These are phyloP conservation scores for Empidonax alnorum DNA, from an alignment of 2,113 vertebrate genomes.

Conservation along the genomic window DNA sequence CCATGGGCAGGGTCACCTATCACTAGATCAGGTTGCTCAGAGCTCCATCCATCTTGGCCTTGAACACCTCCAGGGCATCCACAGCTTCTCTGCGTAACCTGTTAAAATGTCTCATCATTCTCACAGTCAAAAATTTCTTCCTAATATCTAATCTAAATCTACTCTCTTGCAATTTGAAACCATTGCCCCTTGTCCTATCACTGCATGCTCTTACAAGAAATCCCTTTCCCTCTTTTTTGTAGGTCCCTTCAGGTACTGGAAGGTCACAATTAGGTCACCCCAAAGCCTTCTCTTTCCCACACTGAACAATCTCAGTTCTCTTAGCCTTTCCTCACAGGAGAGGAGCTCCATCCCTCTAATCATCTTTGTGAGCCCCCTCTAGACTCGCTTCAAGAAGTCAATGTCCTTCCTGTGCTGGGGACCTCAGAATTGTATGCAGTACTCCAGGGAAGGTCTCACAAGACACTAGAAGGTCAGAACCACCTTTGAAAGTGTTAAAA, in stretches of 20 bases:
- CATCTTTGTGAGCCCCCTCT: background rate
- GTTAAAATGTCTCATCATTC: background rate
- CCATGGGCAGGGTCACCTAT: background rate
- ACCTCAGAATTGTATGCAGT: background rate
- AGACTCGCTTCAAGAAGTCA: fast-evolving
- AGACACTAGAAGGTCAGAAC: background rate
- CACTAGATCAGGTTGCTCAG: background rate
- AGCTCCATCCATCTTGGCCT: background rate
- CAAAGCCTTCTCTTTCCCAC: background rate
- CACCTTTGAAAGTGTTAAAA: background rate
- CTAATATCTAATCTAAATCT: background rate
- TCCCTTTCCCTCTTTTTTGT: background rate
- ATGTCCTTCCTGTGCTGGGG: background rate
- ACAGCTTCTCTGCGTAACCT: background rate
- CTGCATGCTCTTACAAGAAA: background rate
- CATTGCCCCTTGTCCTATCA: background rate
- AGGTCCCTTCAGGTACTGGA: background rate
- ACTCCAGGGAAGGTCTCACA: background rate
- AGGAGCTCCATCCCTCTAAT: background rate
- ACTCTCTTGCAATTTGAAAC: background rate
- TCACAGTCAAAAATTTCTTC: background rate
- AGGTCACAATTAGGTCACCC: background rate
- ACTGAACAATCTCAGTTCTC: background rate
- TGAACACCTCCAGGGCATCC: background rate
- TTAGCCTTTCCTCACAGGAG: background rate